Base-by-base conservation (phyloP, 2,113 vertebrate species). In the Podiceps cristatus region DNA sequence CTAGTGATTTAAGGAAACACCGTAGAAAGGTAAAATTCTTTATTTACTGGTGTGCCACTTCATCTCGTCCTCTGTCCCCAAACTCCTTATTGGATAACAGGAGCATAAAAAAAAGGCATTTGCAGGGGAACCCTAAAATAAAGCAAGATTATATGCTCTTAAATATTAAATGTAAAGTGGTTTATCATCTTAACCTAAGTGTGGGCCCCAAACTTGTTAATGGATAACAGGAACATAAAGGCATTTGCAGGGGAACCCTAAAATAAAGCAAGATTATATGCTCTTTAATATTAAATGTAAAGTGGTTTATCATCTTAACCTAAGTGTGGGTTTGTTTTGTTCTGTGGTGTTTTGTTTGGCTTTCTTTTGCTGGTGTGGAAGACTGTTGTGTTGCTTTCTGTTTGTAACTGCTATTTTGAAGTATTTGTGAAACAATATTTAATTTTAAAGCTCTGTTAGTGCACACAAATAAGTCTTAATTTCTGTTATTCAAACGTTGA, bases 1-100 rank as follows among this genome's bases (percentile, higher is more conserved):
- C 99, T 99, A 99, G 99, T 95, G 99, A 99, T 98, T 99, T 99
- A 99, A 99, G 99, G 98, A 99, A 99, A 96, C 99, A 99, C 88
- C 99, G 99, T 98, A 99, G 99, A 99, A 99, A 99, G 99, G 99
- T 99, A 99, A 99, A 91, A 98, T 29, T 82, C 87, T 96, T 96
- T 97, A 25, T 94, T 94, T 96, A 86, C 62, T 94, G 87, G 45
- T 75, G 52, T 96, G 80, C 64, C 42, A 55, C 24, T 72, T 96
- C 53, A 20, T 83, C 35, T 89, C 86, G 29, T 62, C 78, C 52
- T 28, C 31, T 63, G 22, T 52, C 29, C 59, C 50, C 62, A 49
- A 16, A 49, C 7, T 78, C 35, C 2, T 72, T 60, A 35, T 22
- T 49, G 35, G 33, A 22, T 85, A 79, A 53, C 60, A 89, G 84